Evolutionary conservation across 2,113 vertebrate species (phyloP).

Genomic region (Rhinopithecus roxellana): DNA sequence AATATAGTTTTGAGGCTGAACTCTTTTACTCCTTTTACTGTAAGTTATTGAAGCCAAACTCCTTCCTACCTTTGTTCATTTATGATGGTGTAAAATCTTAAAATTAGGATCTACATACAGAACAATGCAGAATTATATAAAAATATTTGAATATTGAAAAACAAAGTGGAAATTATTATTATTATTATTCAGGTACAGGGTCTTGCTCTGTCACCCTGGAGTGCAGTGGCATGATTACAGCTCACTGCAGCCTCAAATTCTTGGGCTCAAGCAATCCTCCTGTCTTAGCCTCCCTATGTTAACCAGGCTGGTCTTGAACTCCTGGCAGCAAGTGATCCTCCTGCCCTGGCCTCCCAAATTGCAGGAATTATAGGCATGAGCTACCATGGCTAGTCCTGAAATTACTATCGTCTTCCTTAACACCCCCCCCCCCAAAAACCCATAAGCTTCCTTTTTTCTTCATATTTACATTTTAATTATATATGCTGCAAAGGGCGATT

Average conservation of each 20-base stretch:
- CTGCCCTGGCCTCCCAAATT: too few species aligned
- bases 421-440: too few species aligned
- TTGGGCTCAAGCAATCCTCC: too few species aligned
- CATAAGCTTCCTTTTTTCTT: neutral
- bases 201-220: too few species aligned
- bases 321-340: too few species aligned
- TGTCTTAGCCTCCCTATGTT: too few species aligned
- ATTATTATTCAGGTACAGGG: neutral
- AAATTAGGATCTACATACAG: neutral
- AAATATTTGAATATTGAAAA: neutral
- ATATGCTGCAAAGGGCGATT: neutral
- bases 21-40: neutral
- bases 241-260: too few species aligned
- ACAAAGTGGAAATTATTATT: neutral
- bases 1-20: neutral
- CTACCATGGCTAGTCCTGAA: too few species aligned
- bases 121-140: neutral
- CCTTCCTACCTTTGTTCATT: neutral
- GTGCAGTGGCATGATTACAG: too few species aligned
- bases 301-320: too few species aligned
- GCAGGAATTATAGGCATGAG: too few species aligned
- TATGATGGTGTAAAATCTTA: neutral
- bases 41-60: neutral
- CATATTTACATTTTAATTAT: constrained; percentile 26
- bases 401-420: neutral